Evolutionary conservation across 1,140 invertebrate species (phyloP).

Genomic region (Cataglyphis hispanica): DNA sequence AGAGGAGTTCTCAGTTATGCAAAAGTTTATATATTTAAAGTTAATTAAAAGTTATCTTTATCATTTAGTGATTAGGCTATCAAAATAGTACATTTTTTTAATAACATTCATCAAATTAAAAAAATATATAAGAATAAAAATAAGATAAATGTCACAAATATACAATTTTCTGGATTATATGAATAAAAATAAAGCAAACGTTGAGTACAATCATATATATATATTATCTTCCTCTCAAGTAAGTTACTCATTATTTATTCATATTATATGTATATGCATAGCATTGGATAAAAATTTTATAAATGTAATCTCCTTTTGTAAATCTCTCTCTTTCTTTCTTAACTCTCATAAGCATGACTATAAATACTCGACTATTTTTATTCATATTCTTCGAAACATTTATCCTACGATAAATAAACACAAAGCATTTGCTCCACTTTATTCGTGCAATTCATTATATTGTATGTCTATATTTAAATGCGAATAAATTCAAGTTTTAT

Average conservation of each 20-base stretch:
- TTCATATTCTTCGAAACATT: background rate
- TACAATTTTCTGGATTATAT: background rate
- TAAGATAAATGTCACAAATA: background rate
- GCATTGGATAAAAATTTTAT: background rate
- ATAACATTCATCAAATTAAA: background rate
- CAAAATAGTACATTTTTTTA: background rate
- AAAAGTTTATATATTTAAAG: background rate
- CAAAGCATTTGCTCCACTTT: background rate
- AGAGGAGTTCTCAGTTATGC: background rate
- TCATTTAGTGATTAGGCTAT: background rate
- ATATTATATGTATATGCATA: background rate
- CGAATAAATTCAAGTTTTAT: conserved; percentile 30
- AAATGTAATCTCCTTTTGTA: background rate
- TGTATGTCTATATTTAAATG: conserved; percentile 15
- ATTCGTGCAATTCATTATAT: background rate
- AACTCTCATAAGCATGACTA: background rate
- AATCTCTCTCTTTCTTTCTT: background rate
- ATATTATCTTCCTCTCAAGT: background rate
- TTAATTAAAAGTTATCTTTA: background rate
- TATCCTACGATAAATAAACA: conserved; percentile 18
- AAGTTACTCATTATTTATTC: conserved; percentile 31
- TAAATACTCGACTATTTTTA: conserved; percentile 22
- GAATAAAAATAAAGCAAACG: conserved; percentile 1
- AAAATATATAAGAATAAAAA: conserved; percentile 1
- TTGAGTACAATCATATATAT: background rate